Evolutionary conservation across 2,888 invertebrate genomes (phyloP).

Genomic region (Odontocolon sp.): DNA sequence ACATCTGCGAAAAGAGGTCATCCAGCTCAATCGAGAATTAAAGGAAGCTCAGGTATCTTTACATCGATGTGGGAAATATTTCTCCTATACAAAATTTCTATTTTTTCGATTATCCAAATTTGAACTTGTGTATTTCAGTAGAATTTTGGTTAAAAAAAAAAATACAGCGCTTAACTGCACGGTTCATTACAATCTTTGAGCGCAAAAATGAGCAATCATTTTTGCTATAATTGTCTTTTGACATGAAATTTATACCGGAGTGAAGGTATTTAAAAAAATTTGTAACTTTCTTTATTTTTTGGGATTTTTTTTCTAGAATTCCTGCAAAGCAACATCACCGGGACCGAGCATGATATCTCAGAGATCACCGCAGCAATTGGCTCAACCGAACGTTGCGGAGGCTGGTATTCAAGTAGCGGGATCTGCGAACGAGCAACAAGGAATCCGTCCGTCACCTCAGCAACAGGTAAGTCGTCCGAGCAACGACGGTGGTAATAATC

Average conservation of each 20-base stretch:
- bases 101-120: too few species aligned
- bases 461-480: conserved; percentile 78
- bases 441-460: conserved; percentile 61
- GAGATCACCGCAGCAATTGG: conserved; percentile 50
- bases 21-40: conserved; percentile 74
- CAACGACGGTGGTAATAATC: conserved; percentile 69
- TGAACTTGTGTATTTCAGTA: too few species aligned
- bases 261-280: too few species aligned
- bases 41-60: conserved; percentile 69
- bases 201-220: too few species aligned
- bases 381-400: conserved; percentile 44
- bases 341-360: conserved; percentile 52
- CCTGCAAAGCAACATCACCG: conserved; percentile 58
- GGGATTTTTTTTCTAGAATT: conserved; percentile 61
- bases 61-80: too few species aligned
- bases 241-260: too few species aligned
- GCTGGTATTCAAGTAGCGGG: conserved; percentile 9
- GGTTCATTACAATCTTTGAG: too few species aligned
- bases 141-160: too few species aligned
- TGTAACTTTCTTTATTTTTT: too few species aligned
- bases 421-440: conserved; percentile 42
- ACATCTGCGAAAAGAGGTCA: conserved; percentile 73
- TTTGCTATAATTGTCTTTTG: too few species aligned
- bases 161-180: too few species aligned
- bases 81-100: too few species aligned